Evolutionary conservation across 1,140 invertebrate genomes (phyloP).

Genomic region (Drosophila repleta): DNA sequence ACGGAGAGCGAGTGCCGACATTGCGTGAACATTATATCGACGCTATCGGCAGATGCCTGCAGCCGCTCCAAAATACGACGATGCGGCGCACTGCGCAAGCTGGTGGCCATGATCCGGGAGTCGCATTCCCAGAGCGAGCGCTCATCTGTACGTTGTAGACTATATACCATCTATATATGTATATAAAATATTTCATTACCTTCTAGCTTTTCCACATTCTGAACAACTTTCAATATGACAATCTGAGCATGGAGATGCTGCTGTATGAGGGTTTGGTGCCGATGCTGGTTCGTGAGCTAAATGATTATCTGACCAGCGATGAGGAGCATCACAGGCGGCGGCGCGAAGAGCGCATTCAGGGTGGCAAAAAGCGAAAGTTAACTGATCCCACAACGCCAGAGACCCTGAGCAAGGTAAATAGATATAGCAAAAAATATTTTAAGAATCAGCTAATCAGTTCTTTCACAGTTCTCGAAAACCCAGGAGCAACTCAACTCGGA

Average conservation of each 20-base stretch:
- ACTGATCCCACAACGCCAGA: slow-evolving; percentile 57
- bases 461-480: slow-evolving; percentile 64
- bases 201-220: slow-evolving; percentile 74
- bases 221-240: slow-evolving; percentile 82
- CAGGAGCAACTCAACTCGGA: slow-evolving; percentile 58
- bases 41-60: slow-evolving; percentile 75
- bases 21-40: slow-evolving; percentile 80
- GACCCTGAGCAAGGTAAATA: slow-evolving; percentile 62
- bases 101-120: slow-evolving; percentile 74
- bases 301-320: slow-evolving; percentile 73
- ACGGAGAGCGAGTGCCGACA: slow-evolving; percentile 69
- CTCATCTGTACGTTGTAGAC: slow-evolving; percentile 48
- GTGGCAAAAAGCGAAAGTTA: slow-evolving; percentile 72
- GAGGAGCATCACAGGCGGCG: slow-evolving; percentile 76
- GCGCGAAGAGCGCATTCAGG: slow-evolving; percentile 72
- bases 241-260: slow-evolving; percentile 80
- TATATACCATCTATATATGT: background rate
- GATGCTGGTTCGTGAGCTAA: slow-evolving; percentile 72
- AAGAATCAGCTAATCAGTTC: background rate
- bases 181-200: background rate
- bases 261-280: slow-evolving; percentile 72
- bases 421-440: background rate
- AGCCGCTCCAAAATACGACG: slow-evolving; percentile 80
- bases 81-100: slow-evolving; percentile 73
- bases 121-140: slow-evolving; percentile 71